Percentiles rank a stretch among this genome's conserved stretches.
phyloP scores from a whole-genome alignment of 2,113 vertebrate species.

The Ochotona princeps region DNA sequence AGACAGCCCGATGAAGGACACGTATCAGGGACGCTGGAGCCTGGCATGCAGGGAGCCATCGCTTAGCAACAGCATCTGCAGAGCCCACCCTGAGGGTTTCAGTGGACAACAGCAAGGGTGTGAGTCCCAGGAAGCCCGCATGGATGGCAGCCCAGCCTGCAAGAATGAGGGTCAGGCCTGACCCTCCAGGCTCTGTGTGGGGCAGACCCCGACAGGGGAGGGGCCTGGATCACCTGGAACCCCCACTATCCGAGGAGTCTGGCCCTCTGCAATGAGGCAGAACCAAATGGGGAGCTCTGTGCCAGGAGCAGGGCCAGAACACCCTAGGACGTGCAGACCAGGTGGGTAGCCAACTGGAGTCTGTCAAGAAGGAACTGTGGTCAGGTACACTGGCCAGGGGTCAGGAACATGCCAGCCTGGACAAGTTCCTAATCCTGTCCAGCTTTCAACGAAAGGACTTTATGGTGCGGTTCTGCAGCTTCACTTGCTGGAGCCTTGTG shows the following conservation, averaged over 20 bases:
- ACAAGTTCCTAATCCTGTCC: neutral
- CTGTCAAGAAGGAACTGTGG: neutral
- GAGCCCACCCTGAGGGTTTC: neutral
- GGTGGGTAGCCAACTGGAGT: neutral
- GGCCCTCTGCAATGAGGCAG: neutral
- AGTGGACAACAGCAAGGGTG: neutral
- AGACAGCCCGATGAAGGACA: neutral
- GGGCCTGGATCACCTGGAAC: neutral
- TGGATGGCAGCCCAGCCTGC: neutral
- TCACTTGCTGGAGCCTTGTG: neutral
- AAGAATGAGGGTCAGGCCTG: neutral
- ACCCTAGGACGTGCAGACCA: neutral
- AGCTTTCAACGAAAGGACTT: neutral
- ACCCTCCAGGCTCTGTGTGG: neutral
- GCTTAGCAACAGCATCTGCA: constrained; percentile 24
- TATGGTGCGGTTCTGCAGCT: neutral
- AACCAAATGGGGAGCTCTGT: neutral
- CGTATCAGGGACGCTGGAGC: neutral
- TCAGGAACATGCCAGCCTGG: neutral
- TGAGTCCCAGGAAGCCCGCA: neutral
- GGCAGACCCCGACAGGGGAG: neutral
- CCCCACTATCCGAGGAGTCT: neutral
- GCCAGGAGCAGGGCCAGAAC: neutral
- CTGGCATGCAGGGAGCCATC: neutral
- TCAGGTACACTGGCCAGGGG: no score